A percentile compares a stretch with the other conserved stretches of the same genome.
phyloP scores from a whole-genome alignment of 1,140 invertebrate species.

The Scaptodrosophila lebanonensis region DNA sequence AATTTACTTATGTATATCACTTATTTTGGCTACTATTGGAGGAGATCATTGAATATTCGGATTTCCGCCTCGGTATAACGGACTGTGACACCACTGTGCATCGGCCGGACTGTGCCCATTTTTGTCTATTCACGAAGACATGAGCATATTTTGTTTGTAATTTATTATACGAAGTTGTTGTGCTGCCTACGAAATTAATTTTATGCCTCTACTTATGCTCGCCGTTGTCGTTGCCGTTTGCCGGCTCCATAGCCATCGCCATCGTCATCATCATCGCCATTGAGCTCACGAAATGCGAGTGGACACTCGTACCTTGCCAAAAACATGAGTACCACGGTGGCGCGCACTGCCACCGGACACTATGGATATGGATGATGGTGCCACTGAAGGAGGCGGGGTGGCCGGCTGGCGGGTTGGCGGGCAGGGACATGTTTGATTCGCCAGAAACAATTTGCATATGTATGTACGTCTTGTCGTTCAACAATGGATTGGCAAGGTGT shows the following conservation, averaged over 20 bases:
- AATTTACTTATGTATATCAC: too few species aligned
- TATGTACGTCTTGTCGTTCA: slow-evolving; percentile 54
- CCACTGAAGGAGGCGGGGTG: slow-evolving; percentile 1
- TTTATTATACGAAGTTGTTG: slow-evolving; percentile 62
- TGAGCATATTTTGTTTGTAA: slow-evolving; percentile 72
- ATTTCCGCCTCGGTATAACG: too few species aligned
- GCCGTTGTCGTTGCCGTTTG: neutral
- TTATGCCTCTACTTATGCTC: slow-evolving; percentile 25
- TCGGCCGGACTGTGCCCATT: slow-evolving; percentile 52
- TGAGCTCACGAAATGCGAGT: slow-evolving; percentile 29
- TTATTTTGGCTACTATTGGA: too few species aligned
- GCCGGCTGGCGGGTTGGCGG: neutral
- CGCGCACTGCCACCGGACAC: neutral
- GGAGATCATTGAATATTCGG: too few species aligned
- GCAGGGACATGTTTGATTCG: slow-evolving; percentile 36
- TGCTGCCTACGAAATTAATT: slow-evolving; percentile 63
- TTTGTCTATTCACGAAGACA: slow-evolving; percentile 68
- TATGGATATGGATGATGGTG: slow-evolving; percentile 2
- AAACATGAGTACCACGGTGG: too few species aligned
- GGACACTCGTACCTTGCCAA: slow-evolving; percentile 41
- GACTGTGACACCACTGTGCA: neutral
- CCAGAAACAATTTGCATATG: slow-evolving; percentile 74
- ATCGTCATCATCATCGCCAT: slow-evolving; percentile 1
- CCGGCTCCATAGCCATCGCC: slow-evolving; percentile 5
- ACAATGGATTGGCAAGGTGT: slow-evolving; percentile 74